Percentiles rank a stretch among this genome's conserved stretches.
Conservation (phyloP, 2,888 invertebrate genomes). For the Tryphoninae sp. region DNA sequence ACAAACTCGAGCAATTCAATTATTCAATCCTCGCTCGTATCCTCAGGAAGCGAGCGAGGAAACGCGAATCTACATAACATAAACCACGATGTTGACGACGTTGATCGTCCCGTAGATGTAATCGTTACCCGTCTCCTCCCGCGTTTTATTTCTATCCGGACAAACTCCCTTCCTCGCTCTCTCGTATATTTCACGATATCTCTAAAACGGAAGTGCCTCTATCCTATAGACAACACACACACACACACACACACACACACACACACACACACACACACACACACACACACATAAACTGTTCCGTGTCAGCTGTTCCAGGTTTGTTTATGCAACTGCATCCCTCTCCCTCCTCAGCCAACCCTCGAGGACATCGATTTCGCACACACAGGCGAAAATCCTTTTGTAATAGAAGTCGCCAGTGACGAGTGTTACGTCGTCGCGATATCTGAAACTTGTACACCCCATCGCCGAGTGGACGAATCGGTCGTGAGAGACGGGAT, state of each 20-base stretch:
- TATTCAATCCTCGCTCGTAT: too few relatives aligned
- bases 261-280: background rate
- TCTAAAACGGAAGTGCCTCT: background rate
- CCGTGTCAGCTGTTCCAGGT: background rate
- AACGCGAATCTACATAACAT: too few relatives aligned
- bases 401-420: conserved; percentile 9
- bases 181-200: background rate
- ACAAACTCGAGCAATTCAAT: background rate
- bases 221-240: background rate
- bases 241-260: background rate
- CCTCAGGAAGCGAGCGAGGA: too few relatives aligned
- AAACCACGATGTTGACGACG: too few relatives aligned
- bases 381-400: background rate
- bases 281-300: background rate
- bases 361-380: background rate
- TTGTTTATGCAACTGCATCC: background rate
- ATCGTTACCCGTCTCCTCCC: too few relatives aligned
- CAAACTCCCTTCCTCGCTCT: too few relatives aligned
- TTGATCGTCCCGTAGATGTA: too few relatives aligned
- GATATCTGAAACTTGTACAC: conserved; percentile 34
- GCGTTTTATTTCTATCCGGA: too few relatives aligned
- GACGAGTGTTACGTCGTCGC: conserved; percentile 11
- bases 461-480: conserved; percentile 50
- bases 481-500: conserved; percentile 40
- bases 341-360: background rate